These are phyloP conservation scores for Sebastolobus altivelis DNA, from an alignment of 2,797 vertebrate species.

Conservation along the genomic window DNA sequence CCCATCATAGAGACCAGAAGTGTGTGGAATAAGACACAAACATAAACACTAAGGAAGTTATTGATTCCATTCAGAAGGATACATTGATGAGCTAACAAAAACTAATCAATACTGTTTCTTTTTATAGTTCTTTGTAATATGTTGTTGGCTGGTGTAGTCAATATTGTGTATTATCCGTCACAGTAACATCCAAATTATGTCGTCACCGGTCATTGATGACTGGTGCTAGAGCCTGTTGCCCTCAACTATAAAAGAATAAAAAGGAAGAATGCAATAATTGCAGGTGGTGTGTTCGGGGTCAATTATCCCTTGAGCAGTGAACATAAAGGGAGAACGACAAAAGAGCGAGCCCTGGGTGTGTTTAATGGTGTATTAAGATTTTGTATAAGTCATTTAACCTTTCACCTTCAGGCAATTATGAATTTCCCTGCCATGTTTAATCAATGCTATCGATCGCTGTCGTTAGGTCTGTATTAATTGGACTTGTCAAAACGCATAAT, in stretches of 20 bases:
- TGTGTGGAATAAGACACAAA: neutral
- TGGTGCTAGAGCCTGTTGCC: neutral
- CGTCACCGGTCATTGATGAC: constrained; percentile 19
- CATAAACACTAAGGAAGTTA: neutral
- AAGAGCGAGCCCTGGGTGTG: constrained; percentile 10
- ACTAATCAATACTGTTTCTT: constrained; percentile 1
- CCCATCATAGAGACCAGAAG: neutral
- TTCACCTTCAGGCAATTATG: constrained; percentile 68
- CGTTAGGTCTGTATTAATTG: constrained; percentile 68
- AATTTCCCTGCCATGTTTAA: constrained; percentile 62
- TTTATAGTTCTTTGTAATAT: neutral
- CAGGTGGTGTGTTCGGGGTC: constrained; percentile 30
- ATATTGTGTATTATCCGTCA: neutral
- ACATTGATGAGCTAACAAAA: constrained; percentile 6
- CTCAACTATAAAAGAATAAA: constrained; percentile 6
- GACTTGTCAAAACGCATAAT: constrained; percentile 68
- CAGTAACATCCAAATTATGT: constrained; percentile 23
- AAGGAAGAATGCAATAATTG: constrained; percentile 52
- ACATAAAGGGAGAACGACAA: constrained; percentile 23
- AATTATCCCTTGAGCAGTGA: constrained; percentile 44
- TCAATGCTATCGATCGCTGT: constrained; percentile 67
- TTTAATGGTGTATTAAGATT: constrained; percentile 56
- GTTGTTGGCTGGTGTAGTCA: neutral
- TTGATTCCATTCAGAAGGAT: constrained; percentile 18
- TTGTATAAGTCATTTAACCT: constrained; percentile 69